A percentile compares a stretch with the other conserved stretches of the same genome.
phyloP scores from a whole-genome alignment of 2,888 invertebrate genomes.

The Drosophila helvetica region DNA sequence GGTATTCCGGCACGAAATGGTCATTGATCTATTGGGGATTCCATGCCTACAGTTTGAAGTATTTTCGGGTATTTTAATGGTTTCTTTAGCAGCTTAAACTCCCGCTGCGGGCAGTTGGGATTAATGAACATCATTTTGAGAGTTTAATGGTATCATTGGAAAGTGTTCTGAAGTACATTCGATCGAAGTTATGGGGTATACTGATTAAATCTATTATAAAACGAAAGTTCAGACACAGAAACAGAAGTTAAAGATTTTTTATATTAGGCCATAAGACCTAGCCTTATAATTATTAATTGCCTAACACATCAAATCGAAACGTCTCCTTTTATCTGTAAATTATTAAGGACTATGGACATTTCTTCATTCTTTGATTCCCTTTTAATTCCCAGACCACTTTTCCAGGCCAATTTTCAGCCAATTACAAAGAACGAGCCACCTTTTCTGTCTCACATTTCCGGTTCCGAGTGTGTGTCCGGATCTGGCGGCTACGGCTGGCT shows the following conservation, averaged over 20 bases:
- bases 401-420: background rate
- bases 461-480: conserved; percentile 28
- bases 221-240: no score
- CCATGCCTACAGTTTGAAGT: conserved; percentile 1
- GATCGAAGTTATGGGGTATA: no score
- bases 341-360: background rate
- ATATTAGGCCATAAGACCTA: no score
- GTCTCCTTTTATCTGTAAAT: background rate
- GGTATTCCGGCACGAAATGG: no score
- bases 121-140: no score
- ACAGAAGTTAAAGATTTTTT: no score
- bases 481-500: background rate
- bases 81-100: conserved; percentile 13
- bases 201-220: no score
- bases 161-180: background rate
- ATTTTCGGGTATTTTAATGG: conserved; percentile 16
- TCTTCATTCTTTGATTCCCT: background rate
- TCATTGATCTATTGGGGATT: conserved; percentile 33
- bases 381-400: background rate
- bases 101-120: conserved; percentile 9
- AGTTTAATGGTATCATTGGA: conserved; percentile 12
- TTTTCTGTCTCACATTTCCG: conserved; percentile 55
- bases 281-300: background rate
- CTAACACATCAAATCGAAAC: background rate
- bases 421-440: conserved; percentile 6